phyloP scores from a whole-genome alignment of 2,797 vertebrate genomes.

The Poecilia gillii region DNA sequence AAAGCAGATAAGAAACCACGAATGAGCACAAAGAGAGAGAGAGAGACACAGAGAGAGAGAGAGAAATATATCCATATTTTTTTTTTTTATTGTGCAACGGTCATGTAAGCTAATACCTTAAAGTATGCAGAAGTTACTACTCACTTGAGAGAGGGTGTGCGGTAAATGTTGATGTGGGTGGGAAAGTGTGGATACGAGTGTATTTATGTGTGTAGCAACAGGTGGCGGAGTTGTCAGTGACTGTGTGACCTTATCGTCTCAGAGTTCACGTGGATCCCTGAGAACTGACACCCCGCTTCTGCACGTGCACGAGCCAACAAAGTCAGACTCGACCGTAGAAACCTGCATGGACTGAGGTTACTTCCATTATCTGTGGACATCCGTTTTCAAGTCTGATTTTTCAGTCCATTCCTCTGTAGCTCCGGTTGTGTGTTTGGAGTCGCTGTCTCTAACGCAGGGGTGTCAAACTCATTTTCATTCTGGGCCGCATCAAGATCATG shows the following conservation, averaged over 20 bases:
- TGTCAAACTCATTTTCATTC: no score
- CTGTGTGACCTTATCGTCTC: constrained; percentile 65
- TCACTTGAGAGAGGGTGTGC: constrained; percentile 44
- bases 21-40: neutral
- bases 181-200: constrained; percentile 36
- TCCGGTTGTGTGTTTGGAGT: neutral
- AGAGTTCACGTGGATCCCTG: constrained; percentile 66
- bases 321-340: constrained; percentile 25
- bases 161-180: constrained; percentile 40
- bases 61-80: constrained; percentile 1
- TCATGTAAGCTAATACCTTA: constrained; percentile 38
- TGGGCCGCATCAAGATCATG: no score
- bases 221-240: constrained; percentile 70
- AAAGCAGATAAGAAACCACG: neutral
- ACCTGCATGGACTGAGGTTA: neutral
- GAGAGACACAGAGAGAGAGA: neutral
- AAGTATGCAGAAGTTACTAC: constrained; percentile 30
- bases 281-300: constrained; percentile 37
- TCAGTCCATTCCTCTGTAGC: neutral
- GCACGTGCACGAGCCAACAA: neutral
- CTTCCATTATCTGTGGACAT: constrained; percentile 6
- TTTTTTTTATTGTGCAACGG: constrained; percentile 11
- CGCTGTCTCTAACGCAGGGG: neutral
- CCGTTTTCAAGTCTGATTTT: neutral
- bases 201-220: constrained; percentile 53